Evolutionary conservation across 1,140 invertebrate species (phyloP).

Genomic region (Eupeodes corollae): DNA sequence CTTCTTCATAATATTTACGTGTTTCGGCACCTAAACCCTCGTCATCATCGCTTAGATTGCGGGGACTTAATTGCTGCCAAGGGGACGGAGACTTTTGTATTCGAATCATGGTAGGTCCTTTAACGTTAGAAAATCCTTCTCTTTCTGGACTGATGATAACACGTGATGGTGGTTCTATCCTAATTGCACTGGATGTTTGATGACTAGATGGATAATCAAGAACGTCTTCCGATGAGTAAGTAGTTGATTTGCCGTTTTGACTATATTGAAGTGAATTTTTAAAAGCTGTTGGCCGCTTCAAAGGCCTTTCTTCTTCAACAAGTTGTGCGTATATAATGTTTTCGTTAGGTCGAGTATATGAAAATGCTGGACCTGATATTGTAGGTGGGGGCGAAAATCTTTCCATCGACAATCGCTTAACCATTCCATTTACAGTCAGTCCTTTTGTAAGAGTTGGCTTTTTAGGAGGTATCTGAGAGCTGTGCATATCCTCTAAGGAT

Average conservation of each 20-base stretch:
- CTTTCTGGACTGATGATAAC: no score
- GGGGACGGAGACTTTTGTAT: slow-evolving; percentile 18
- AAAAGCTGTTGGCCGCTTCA: no score
- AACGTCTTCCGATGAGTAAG: no score
- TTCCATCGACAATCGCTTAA: slow-evolving; percentile 51
- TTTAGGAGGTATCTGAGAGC: slow-evolving; percentile 51
- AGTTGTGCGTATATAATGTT: slow-evolving; percentile 65
- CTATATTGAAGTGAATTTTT: no score
- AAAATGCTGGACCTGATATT: slow-evolving; percentile 38
- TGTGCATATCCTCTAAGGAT: slow-evolving; percentile 49
- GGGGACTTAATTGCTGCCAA: slow-evolving; percentile 32
- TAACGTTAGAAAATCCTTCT: no score
- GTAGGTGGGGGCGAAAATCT: slow-evolving; percentile 52
- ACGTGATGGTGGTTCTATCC: no score
- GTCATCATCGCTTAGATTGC: slow-evolving; percentile 50
- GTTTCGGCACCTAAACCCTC: slow-evolving; percentile 60
- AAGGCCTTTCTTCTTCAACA: slow-evolving; percentile 27
- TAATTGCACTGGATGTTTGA: neutral
- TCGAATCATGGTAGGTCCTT: slow-evolving; percentile 9
- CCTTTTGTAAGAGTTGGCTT: slow-evolving; percentile 51
- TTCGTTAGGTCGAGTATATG: slow-evolving; percentile 35
- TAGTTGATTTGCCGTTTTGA: no score
- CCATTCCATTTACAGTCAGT: slow-evolving; percentile 50
- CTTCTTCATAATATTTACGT: slow-evolving; percentile 32
- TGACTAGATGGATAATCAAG: neutral